Conservation (phyloP, 2,797 vertebrate genomes). For the Phylloscopus collybita region DNA sequence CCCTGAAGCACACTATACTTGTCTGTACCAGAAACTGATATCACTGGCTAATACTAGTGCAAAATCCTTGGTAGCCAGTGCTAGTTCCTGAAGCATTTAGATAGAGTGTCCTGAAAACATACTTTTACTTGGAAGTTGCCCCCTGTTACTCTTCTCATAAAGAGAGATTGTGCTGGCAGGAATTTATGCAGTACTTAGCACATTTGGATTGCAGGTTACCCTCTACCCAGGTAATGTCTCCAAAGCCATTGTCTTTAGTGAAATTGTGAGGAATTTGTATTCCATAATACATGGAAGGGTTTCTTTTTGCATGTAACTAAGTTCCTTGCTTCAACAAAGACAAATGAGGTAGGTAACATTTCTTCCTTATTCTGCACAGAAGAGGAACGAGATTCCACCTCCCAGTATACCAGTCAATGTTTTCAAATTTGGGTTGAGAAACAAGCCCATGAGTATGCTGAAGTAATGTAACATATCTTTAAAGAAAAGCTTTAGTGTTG, state of each 20-base stretch:
- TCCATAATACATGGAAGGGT: not conserved
- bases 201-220: not conserved
- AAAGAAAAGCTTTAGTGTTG: not conserved
- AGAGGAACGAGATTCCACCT: not conserved
- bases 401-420: not conserved
- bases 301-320: not conserved
- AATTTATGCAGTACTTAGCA: not conserved
- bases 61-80: not conserved
- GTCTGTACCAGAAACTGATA: not conserved
- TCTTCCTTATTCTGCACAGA: not conserved
- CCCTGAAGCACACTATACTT: not conserved
- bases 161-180: not conserved
- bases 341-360: not conserved
- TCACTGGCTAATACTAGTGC: not conserved
- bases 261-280: not conserved
- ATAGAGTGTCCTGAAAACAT: not conserved
- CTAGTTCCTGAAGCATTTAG: not conserved
- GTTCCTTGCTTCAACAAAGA: not conserved
- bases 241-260: not conserved
- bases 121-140: not conserved
- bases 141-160: not conserved
- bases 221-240: not conserved
- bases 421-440: not conserved
- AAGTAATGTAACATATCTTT: not conserved
- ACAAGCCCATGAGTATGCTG: not conserved